These are phyloP conservation scores for Solenopsis invicta DNA, from an alignment of 1,140 invertebrate species.

Conservation along the genomic window DNA sequence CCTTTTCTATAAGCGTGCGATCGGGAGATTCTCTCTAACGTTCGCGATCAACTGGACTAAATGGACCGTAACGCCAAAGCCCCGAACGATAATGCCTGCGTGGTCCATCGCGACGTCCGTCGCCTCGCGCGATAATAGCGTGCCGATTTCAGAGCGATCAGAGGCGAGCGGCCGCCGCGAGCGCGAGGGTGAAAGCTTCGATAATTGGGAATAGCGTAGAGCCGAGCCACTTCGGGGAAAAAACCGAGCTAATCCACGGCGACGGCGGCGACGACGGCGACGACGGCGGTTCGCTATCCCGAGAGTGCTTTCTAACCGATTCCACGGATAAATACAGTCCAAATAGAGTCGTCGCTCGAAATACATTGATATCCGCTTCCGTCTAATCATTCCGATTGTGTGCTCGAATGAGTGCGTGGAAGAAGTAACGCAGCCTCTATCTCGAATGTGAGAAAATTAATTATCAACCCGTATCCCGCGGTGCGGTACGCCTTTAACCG, in stretches of 20 bases:
- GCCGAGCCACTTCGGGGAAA: neutral
- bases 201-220: constrained; percentile 52
- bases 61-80: constrained; percentile 35
- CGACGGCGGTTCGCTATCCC: neutral
- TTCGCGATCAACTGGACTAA: constrained; percentile 14
- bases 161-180: constrained; percentile 12
- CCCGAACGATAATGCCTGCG: neutral
- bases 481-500: neutral
- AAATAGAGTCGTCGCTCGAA: constrained; percentile 14
- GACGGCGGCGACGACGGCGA: too few relatives aligned
- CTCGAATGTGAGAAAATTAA: constrained; percentile 3
- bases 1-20: constrained; percentile 32
- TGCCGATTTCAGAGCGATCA: constrained; percentile 71
- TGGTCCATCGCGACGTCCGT: constrained; percentile 30
- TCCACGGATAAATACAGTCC: neutral
- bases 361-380: constrained; percentile 18
- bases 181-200: constrained; percentile 56
- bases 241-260: constrained; percentile 13
- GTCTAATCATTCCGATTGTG: constrained; percentile 4
- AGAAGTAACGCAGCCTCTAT: neutral
- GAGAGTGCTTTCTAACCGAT: constrained; percentile 47
- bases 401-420: neutral
- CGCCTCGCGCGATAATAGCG: constrained; percentile 30
- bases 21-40: constrained; percentile 7
- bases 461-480: neutral